A percentile compares a stretch with the other conserved stretches of the same genome.
phyloP scores from a whole-genome alignment of 2,888 invertebrate species.

The Andrena dorsata region DNA sequence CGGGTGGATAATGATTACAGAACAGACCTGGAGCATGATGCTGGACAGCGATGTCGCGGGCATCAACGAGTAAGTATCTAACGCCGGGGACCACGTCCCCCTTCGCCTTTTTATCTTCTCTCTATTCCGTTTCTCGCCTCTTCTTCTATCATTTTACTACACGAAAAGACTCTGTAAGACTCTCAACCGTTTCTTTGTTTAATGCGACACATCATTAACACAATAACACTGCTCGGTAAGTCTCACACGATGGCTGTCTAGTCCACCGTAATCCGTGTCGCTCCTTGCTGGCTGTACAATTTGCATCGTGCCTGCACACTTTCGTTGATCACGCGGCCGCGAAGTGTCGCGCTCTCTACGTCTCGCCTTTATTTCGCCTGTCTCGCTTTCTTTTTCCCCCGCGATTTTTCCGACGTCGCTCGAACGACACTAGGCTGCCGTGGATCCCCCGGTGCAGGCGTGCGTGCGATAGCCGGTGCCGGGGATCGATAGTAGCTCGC shows the following conservation, averaged over 20 bases:
- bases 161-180: slow-evolving; percentile 18
- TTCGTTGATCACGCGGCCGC: slow-evolving; percentile 11
- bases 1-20: slow-evolving; percentile 84
- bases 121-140: background rate
- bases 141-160: slow-evolving; percentile 5
- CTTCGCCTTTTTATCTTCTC: slow-evolving; percentile 8
- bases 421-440: slow-evolving; percentile 3
- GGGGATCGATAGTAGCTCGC: slow-evolving; percentile 32
- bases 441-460: background rate
- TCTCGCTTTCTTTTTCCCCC: too few species aligned
- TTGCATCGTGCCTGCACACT: slow-evolving; percentile 6
- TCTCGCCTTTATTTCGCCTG: too few species aligned
- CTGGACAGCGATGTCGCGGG: slow-evolving; percentile 84
- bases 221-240: slow-evolving; percentile 67
- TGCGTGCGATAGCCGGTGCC: slow-evolving; percentile 20
- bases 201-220: slow-evolving; percentile 65
- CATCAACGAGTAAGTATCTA: slow-evolving; percentile 82
- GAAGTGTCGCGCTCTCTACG: background rate
- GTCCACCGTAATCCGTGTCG: slow-evolving; percentile 26
- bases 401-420: too few species aligned
- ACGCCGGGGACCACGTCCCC: background rate
- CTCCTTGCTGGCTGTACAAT: slow-evolving; percentile 15
- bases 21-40: slow-evolving; percentile 85
- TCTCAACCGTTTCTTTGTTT: slow-evolving; percentile 59
- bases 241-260: slow-evolving; percentile 35